Percentiles rank a stretch among this genome's conserved stretches.
Conservation (phyloP, 2,888 invertebrate genomes). For the Syritta pipiens region DNA sequence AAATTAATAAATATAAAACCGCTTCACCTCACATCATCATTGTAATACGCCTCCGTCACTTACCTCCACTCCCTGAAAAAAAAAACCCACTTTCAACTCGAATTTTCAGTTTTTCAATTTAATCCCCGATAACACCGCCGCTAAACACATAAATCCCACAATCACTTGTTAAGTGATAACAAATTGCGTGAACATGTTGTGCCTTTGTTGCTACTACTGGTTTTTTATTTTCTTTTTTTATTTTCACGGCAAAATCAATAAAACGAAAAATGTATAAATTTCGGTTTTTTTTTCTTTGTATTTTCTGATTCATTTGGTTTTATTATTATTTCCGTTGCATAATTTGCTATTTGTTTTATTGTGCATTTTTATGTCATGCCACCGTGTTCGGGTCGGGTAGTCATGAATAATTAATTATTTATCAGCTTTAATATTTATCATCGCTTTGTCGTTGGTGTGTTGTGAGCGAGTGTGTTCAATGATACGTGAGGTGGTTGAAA, state of each 20-base stretch:
- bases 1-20: no score
- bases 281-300: no score
- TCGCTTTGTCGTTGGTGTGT: background rate
- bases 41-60: no score
- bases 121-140: constrained; percentile 4
- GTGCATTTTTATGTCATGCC: constrained; percentile 3
- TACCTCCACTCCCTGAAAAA: no score
- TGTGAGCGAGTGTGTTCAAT: no score
- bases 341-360: constrained; percentile 20
- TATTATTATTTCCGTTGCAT: constrained; percentile 23
- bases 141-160: constrained; percentile 16
- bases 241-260: background rate
- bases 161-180: constrained; percentile 34
- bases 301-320: background rate
- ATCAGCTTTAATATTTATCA: constrained; percentile 18
- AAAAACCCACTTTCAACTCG: background rate
- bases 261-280: no score
- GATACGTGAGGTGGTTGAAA: constrained; percentile 17
- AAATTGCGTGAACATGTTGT: constrained; percentile 2
- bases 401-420: constrained; percentile 27
- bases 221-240: no score
- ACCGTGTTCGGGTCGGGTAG: constrained; percentile 13
- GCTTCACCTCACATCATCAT: no score
- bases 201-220: background rate
- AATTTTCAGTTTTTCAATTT: constrained; percentile 9